A percentile compares a stretch with the other conserved stretches of the same genome.
Conservation (phyloP, 2,797 vertebrate genomes). For the Setipinna tenuifilis region DNA sequence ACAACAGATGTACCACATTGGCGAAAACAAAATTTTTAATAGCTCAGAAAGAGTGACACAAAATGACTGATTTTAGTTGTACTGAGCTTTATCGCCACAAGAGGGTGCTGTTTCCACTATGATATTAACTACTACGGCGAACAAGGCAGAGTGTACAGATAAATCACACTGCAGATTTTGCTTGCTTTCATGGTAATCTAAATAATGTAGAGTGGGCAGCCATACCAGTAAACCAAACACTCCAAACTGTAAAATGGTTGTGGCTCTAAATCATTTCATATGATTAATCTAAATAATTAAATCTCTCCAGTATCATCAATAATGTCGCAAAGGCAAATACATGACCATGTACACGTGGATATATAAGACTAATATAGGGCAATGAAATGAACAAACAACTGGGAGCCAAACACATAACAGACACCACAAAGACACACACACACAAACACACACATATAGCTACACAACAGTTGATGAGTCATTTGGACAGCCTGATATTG, state of each 20-base stretch:
- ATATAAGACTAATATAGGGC: not conserved
- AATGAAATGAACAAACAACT: not conserved
- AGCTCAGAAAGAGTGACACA: not conserved
- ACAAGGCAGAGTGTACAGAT: not conserved
- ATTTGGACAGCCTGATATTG: constrained; percentile 51
- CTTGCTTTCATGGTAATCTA: not conserved
- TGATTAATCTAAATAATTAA: too few relatives aligned
- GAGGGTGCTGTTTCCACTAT: not conserved
- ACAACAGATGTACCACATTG: not conserved
- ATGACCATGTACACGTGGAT: not conserved
- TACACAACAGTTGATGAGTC: constrained; percentile 24
- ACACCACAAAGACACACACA: constrained; percentile 26
- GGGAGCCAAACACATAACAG: not conserved
- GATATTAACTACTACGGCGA: not conserved
- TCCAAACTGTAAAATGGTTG: too few relatives aligned
- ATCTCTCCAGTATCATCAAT: too few relatives aligned
- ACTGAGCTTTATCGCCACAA: not conserved
- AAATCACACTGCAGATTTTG: not conserved
- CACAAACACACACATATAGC: constrained; percentile 34
- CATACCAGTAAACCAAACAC: not conserved
- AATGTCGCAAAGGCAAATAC: not conserved
- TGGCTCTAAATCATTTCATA: too few relatives aligned
- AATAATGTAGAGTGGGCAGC: not conserved
- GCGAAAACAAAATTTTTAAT: not conserved
- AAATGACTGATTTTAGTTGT: not conserved